Percentiles rank a stretch among this genome's conserved stretches.
phyloP scores from a whole-genome alignment of 2,888 invertebrate genomes.

The Heteromurus nitidus region DNA sequence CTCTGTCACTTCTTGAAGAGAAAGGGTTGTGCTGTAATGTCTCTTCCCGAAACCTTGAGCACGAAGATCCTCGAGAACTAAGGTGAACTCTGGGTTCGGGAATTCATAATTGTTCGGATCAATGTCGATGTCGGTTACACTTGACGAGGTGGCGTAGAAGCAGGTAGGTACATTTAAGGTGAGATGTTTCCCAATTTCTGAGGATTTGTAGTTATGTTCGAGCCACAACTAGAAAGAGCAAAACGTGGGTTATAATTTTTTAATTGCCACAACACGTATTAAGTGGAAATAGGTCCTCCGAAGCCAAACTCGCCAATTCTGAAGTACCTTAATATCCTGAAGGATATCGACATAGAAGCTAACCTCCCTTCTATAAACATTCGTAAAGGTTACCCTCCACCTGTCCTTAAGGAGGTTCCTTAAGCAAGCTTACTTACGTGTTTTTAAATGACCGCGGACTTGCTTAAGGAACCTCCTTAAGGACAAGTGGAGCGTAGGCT shows the following conservation, averaged over 20 bases:
- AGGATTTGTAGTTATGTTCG: conserved; percentile 6
- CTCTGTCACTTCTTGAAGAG: conserved; percentile 69
- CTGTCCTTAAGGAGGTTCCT: no score
- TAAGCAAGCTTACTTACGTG: no score
- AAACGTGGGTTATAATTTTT: no score
- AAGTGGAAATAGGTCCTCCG: no score
- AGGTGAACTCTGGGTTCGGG: conserved; percentile 73
- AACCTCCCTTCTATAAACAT: conserved; percentile 20
- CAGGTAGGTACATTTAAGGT: conserved; percentile 70
- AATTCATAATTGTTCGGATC: conserved; percentile 56
- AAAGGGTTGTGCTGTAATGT: conserved; percentile 73
- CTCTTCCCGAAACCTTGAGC: conserved; percentile 72
- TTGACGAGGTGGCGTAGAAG: conserved; percentile 73
- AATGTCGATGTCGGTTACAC: conserved; percentile 43
- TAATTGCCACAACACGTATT: no score
- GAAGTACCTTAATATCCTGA: conserved; percentile 31
- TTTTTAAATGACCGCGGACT: no score
- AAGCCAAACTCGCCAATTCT: no score
- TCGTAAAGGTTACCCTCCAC: no score
- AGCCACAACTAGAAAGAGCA: conserved; percentile 20
- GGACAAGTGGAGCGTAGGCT: no score
- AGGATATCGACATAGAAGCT: conserved; percentile 27
- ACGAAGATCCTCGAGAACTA: conserved; percentile 74
- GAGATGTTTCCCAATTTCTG: no score
- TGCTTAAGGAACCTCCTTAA: no score